These are phyloP conservation scores for Hypanus sabinus DNA, from an alignment of 2,113 vertebrate genomes.

Conservation along the genomic window DNA sequence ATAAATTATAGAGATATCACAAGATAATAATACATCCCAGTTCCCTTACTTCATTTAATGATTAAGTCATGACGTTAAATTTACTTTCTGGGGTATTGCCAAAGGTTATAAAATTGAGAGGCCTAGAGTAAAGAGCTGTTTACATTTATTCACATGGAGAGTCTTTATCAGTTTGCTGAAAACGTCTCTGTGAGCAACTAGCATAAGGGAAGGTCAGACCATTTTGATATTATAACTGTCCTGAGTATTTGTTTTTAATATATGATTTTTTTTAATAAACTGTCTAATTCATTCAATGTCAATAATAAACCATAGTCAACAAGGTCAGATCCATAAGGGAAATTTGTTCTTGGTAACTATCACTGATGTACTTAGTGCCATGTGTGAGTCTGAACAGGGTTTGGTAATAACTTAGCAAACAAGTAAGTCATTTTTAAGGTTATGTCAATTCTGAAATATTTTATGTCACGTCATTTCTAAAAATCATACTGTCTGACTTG, in stretches of 20 bases:
- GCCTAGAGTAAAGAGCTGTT: neutral
- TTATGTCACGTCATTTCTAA: neutral
- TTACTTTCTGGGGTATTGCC: neutral
- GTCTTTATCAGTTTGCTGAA: neutral
- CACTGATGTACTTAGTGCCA: neutral
- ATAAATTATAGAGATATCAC: neutral
- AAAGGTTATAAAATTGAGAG: neutral
- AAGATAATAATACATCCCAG: neutral
- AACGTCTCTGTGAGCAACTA: neutral
- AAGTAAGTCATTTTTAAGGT: neutral
- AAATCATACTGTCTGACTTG: neutral
- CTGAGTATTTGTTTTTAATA: neutral
- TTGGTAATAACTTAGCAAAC: neutral
- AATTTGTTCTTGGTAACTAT: neutral
- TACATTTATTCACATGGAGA: neutral
- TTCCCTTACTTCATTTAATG: neutral
- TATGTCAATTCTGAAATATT: neutral
- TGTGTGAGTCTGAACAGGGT: neutral
- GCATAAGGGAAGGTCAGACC: neutral
- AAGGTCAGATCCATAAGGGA: neutral
- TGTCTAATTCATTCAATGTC: neutral
- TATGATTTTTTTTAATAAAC: neutral
- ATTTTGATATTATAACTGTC: neutral
- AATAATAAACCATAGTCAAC: neutral
- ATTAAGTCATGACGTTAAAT: neutral